Base-by-base conservation (phyloP, 2,113 vertebrate genomes). In the Clarias gariepinus region DNA sequence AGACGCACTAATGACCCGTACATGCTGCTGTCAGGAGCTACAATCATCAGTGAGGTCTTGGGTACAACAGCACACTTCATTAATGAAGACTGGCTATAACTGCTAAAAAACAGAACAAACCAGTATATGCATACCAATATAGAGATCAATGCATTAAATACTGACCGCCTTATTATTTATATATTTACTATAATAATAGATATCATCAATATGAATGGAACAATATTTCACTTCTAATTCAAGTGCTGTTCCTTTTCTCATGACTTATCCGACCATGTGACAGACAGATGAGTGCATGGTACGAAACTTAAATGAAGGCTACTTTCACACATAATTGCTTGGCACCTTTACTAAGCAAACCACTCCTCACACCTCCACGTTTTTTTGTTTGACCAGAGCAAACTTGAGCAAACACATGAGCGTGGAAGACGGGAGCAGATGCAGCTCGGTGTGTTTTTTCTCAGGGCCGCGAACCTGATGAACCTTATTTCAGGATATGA, bases 211-310 rank as follows among this genome's bases (percentile, higher is more conserved):
- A 47, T 30, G 21, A 58, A 57, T 58, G 0, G 1, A 9, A 79
- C 10, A 16, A 55, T 1, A 52, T 55, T 33, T 19, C 0, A 13
- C 18, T 10, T 60, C 9, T 12, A 19, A 25, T 66, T 80, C 78
- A 6, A 58, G 21, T 88, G 68, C 73, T 30, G 77, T 58, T 84
- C 36, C 55, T 61, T 87, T 86, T 18, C 69, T 79, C 64, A 36
- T 73, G 15, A 25, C 57, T 52, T 81, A 3, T 86, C 33, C 19
- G 4, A 73, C n/a, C 66, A 23, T 74, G 79, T 63, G 19, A 82
- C 8, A 41, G 76, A 69, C 76, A 86, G 61, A 41, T 55, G 30
- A 28, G 28, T 25, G 41, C 69, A 57, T n/a, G 60, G 55, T 23
- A 81, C 21, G 21, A 61, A 81, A 41, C 57, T 36, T 30, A 80